Evolutionary conservation across 2,888 invertebrate genomes (phyloP).

Genomic region (Drepana falcataria): DNA sequence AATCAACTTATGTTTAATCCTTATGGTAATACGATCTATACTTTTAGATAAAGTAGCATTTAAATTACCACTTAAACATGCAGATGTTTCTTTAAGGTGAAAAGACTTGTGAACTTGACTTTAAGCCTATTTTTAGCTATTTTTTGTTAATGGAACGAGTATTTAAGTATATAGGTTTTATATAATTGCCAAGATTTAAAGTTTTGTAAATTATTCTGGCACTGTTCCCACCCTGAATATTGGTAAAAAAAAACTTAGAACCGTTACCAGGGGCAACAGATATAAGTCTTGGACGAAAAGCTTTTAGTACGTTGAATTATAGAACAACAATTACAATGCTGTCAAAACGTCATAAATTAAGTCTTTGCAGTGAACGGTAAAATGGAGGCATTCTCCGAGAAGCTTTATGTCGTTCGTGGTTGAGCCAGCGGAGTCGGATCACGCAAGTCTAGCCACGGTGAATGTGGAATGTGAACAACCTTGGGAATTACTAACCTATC

Average conservation of each 20-base stretch:
- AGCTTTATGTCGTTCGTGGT: not conserved
- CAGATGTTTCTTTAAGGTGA: not conserved
- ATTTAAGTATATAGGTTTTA: no score
- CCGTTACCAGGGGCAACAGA: no score
- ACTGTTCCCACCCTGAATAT: no score
- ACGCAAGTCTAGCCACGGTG: constrained; percentile 43
- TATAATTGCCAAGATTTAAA: no score
- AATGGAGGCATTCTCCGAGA: not conserved
- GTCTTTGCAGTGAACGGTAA: not conserved
- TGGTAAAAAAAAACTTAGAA: no score
- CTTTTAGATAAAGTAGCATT: not conserved
- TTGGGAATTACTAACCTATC: constrained; percentile 29
- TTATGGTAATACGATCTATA: not conserved
- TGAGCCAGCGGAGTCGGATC: constrained; percentile 23
- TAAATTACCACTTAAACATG: not conserved
- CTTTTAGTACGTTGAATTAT: not conserved
- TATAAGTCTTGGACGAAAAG: no score
- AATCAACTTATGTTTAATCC: not conserved
- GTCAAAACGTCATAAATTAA: not conserved
- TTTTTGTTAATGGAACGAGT: no score
- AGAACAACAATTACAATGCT: not conserved
- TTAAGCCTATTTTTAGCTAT: no score
- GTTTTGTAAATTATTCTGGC: no score
- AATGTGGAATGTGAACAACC: constrained; percentile 56
- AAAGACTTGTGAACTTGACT: no score